These are phyloP conservation scores for Phataginus tetradactyla DNA, from an alignment of 2,797 vertebrate genomes.

Conservation along the genomic window DNA sequence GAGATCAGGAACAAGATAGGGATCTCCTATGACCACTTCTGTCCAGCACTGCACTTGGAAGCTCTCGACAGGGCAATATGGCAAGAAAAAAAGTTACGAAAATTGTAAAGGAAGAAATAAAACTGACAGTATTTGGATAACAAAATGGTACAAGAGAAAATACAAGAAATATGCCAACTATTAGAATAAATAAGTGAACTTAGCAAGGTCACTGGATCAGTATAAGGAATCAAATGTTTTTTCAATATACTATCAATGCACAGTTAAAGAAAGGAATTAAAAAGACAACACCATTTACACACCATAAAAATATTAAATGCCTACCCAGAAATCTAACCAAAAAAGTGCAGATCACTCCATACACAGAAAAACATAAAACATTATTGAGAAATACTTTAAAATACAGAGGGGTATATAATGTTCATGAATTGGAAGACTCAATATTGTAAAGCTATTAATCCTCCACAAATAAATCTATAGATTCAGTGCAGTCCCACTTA, in stretches of 20 bases:
- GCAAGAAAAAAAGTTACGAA: neutral
- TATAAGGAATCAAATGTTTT: neutral
- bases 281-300: neutral
- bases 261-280: neutral
- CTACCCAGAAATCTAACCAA: neutral
- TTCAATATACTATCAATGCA: neutral
- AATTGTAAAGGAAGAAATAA: constrained; percentile 14
- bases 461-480: neutral
- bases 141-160: neutral
- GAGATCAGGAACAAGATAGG: neutral
- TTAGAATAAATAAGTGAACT: neutral
- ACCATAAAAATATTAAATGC: neutral
- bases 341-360: neutral
- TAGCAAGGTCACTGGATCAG: neutral
- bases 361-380: neutral
- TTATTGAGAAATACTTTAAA: neutral
- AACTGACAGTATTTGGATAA: neutral
- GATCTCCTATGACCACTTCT: neutral
- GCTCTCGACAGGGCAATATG: neutral
- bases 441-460: neutral
- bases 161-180: neutral
- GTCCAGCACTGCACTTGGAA: neutral
- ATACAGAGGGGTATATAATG: neutral
- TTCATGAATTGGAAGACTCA: neutral
- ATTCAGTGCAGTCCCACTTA: neutral